These are phyloP conservation scores for Erannis defoliaria DNA, from an alignment of 2,888 invertebrate species.

Conservation along the genomic window DNA sequence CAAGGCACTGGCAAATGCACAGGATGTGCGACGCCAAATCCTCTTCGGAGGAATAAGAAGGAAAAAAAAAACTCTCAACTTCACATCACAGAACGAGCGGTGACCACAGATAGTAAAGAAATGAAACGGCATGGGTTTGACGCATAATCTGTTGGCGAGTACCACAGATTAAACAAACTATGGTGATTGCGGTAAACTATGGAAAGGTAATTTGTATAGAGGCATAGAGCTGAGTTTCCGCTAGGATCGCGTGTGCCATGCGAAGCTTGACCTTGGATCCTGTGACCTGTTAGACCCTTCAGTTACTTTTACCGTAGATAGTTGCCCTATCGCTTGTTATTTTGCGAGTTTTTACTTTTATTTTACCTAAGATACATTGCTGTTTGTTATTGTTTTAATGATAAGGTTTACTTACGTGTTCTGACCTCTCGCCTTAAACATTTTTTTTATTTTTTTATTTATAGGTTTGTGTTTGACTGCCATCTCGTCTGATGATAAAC, in stretches of 20 bases:
- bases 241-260: constrained; percentile 65
- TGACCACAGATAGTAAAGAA: neutral
- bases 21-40: too few relatives aligned
- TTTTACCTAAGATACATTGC: neutral
- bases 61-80: too few relatives aligned
- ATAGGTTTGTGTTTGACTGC: too few relatives aligned
- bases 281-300: constrained; percentile 45
- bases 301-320: constrained; percentile 44
- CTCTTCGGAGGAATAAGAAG: too few relatives aligned
- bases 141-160: constrained; percentile 3
- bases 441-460: too few relatives aligned
- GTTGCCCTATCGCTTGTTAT: neutral
- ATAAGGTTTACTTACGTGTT: too few relatives aligned
- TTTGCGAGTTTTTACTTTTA: too few relatives aligned
- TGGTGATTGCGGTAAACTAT: constrained; percentile 27
- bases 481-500: too few relatives aligned
- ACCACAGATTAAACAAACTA: neutral
- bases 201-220: constrained; percentile 37
- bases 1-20: too few relatives aligned
- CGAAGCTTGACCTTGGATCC: constrained; percentile 63
- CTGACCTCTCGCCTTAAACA: too few relatives aligned
- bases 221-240: constrained; percentile 35
- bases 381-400: too few relatives aligned
- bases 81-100: neutral
- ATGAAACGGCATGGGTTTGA: neutral